Conservation (phyloP, 92 coral and sea anemone species). For the Zoanthus sociatus region DNA sequence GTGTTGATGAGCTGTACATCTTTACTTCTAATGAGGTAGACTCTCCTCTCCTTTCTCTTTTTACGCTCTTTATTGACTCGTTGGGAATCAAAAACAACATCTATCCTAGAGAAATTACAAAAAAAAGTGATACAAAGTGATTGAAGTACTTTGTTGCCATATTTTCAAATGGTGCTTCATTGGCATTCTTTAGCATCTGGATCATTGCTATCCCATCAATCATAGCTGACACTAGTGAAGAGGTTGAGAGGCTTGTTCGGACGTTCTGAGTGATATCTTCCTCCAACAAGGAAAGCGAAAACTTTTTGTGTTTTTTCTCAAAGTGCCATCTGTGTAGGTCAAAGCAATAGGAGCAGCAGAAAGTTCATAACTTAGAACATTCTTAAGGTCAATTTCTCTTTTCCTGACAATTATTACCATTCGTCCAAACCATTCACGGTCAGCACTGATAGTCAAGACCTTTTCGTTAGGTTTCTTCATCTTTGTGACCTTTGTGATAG, state of each 20-base stretch:
- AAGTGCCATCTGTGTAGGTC: not conserved
- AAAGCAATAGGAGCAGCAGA: not conserved
- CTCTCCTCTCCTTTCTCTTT: no score
- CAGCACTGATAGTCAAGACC: not conserved
- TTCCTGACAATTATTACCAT: not conserved
- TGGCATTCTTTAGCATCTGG: no score
- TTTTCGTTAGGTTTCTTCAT: not conserved
- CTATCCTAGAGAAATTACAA: no score
- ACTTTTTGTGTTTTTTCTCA: not conserved
- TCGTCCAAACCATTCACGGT: constrained; percentile 1
- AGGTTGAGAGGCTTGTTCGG: not conserved
- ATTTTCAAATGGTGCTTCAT: no score
- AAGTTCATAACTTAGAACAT: not conserved
- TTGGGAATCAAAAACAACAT: no score
- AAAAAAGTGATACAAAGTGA: no score
- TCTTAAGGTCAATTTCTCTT: not conserved
- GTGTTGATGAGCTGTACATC: no score
- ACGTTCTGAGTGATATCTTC: not conserved
- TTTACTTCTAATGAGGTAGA: no score
- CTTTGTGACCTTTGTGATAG: no score
- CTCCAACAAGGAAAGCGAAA: not conserved
- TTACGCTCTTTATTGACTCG: no score
- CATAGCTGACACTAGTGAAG: not conserved
- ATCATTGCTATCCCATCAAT: no score
- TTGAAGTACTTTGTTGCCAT: no score